phyloP scores from a whole-genome alignment of 2,113 vertebrate species.

The Eretmochelys imbricata region DNA sequence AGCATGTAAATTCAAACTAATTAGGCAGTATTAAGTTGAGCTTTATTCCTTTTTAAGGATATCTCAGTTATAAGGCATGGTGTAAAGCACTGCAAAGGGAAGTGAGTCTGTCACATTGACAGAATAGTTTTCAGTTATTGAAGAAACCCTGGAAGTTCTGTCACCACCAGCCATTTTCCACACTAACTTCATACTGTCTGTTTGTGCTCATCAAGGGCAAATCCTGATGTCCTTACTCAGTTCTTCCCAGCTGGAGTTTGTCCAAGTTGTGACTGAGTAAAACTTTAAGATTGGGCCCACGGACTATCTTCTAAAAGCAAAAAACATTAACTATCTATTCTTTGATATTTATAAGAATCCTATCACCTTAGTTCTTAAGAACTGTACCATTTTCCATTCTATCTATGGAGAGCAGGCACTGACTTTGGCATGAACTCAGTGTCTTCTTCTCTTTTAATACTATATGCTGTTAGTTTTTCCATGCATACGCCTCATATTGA shows the following conservation, averaged over 20 bases:
- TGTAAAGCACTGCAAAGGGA: neutral
- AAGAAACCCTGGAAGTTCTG: neutral
- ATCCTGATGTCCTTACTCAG: neutral
- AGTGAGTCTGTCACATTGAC: neutral
- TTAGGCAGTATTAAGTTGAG: neutral
- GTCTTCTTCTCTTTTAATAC: neutral
- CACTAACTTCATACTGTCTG: neutral
- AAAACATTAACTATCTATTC: neutral
- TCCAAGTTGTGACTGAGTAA: neutral
- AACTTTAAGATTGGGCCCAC: neutral
- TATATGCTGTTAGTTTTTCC: neutral
- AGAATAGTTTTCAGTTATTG: neutral
- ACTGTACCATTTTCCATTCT: neutral
- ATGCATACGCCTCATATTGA: neutral
- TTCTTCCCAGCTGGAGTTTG: neutral
- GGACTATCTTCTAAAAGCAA: neutral
- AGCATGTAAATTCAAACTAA: fast-evolving
- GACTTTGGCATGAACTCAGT: neutral
- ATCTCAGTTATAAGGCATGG: neutral
- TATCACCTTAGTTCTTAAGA: neutral
- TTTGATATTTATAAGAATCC: neutral
- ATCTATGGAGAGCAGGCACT: neutral
- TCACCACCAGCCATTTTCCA: neutral
- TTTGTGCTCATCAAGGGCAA: neutral
- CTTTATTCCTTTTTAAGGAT: neutral